These are phyloP conservation scores for Procambarus clarkii DNA, from an alignment of 1,140 invertebrate genomes.

Conservation along the genomic window DNA sequence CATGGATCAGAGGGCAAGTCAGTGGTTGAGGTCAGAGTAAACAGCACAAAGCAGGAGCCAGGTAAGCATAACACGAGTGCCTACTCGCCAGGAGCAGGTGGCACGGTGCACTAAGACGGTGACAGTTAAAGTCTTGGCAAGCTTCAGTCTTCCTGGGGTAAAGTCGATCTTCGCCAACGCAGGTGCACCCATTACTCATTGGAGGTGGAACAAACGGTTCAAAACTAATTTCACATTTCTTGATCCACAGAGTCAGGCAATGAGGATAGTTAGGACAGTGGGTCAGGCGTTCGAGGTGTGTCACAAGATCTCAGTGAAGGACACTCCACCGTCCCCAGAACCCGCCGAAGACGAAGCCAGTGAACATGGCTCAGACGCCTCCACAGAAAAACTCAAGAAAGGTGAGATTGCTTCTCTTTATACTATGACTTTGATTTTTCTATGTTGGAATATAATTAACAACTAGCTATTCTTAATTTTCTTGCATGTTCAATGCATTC, in stretches of 20 bases:
- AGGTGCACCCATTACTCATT: background rate
- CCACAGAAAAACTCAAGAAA: conserved; percentile 79
- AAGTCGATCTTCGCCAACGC: conserved; percentile 1
- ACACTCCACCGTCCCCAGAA: conserved; percentile 74
- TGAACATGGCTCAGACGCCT: conserved; percentile 72
- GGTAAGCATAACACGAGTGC: background rate
- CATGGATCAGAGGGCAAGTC: background rate
- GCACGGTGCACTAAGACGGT: background rate
- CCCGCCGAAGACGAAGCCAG: conserved; percentile 73
- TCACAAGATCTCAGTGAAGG: conserved; percentile 87
- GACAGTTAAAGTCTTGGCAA: background rate
- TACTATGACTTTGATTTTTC: no score
- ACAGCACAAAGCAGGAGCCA: background rate
- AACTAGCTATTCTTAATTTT: no score
- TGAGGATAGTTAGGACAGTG: conserved; percentile 97
- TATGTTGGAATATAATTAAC: no score
- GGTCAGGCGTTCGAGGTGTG: conserved; percentile 99
- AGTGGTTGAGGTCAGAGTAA: background rate
- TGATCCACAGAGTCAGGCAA: conserved; percentile 92
- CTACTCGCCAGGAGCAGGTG: background rate
- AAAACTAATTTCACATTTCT: background rate
- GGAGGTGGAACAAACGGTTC: background rate
- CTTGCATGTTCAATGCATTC: no score
- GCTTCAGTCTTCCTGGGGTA: background rate
- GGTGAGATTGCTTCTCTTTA: conserved; percentile 74